Conservation (phyloP, 2,888 invertebrate species). For the Drosophila yooni region DNA sequence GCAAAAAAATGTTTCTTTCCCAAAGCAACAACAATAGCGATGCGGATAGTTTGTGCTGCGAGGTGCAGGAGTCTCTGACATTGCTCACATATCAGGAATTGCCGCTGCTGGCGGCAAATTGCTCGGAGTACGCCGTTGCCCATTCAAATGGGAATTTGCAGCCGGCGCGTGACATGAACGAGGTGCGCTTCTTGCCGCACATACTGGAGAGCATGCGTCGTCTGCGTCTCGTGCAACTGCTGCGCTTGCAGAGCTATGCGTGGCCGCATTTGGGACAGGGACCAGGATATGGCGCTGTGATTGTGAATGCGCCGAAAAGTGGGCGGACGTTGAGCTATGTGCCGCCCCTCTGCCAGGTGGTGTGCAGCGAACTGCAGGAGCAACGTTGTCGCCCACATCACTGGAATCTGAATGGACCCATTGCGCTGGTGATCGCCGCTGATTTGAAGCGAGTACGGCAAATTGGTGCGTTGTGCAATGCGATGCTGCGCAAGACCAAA, state of each 20-base stretch:
- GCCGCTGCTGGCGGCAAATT: conserved; percentile 52
- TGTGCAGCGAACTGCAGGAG: conserved; percentile 17
- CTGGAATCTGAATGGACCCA: conserved; percentile 34
- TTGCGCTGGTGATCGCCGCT: conserved; percentile 49
- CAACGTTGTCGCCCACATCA: not conserved
- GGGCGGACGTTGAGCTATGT: conserved; percentile 63
- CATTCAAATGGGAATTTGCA: conserved; percentile 32
- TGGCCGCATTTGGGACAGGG: conserved; percentile 52
- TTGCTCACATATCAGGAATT: not conserved
- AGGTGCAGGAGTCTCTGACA: conserved; percentile 8
- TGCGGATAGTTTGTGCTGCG: not conserved
- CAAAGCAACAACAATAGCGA: conserved; percentile 19
- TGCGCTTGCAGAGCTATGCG: conserved; percentile 64
- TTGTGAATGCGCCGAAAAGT: conserved; percentile 63
- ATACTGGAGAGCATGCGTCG: conserved; percentile 41
- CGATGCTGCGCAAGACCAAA: conserved; percentile 35
- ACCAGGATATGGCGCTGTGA: conserved; percentile 44
- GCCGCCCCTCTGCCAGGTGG: conserved; percentile 54
- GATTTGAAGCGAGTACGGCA: conserved; percentile 40
- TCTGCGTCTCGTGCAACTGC: conserved; percentile 37
- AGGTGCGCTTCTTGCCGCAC: conserved; percentile 47
- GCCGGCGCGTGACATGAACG: conserved; percentile 39
- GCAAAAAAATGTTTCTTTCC: not conserved
- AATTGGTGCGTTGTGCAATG: conserved; percentile 35
- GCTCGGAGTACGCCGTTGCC: conserved; percentile 59